Evolutionary conservation across 2,888 invertebrate species (phyloP).

Genomic region (Pterostichus madidus): DNA sequence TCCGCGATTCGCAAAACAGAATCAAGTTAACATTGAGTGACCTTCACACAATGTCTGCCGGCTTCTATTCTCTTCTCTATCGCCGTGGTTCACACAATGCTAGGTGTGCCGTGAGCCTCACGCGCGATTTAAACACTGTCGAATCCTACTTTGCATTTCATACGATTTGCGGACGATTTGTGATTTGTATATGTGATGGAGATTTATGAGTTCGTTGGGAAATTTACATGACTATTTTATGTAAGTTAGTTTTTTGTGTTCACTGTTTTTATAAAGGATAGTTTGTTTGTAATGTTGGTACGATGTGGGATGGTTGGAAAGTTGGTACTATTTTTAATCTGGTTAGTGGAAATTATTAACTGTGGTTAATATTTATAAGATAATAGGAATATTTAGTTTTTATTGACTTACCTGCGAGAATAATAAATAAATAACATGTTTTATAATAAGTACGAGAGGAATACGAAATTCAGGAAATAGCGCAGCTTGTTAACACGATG

Average conservation of each 20-base stretch:
- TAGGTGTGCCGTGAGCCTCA: conserved; percentile 10
- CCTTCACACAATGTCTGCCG: conserved; percentile 43
- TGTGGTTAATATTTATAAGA: conserved; percentile 24
- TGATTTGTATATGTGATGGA: background rate
- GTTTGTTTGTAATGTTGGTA: no score
- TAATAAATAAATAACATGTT: no score
- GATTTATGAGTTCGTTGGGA: conserved; percentile 22
- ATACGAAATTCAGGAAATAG: no score
- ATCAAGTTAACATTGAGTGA: conserved; percentile 49
- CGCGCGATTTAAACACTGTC: background rate
- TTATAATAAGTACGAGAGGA: no score
- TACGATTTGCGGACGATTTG: background rate
- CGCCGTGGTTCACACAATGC: conserved; percentile 1
- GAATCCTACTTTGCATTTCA: background rate
- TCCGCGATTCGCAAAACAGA: conserved; percentile 31
- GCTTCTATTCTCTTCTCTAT: conserved; percentile 27
- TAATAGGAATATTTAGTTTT: background rate
- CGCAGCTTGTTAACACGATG: no score
- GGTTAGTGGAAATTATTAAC: conserved; percentile 6
- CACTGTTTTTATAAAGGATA: conserved; percentile 5
- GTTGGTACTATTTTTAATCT: conserved; percentile 19
- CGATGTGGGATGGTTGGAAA: background rate
- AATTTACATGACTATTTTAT: background rate
- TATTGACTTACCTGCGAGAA: no score
- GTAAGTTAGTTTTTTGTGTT: conserved; percentile 1